These are phyloP conservation scores for Caenorhabditis elegans DNA, from an alignment of 1,140 invertebrate genomes.

Conservation along the genomic window DNA sequence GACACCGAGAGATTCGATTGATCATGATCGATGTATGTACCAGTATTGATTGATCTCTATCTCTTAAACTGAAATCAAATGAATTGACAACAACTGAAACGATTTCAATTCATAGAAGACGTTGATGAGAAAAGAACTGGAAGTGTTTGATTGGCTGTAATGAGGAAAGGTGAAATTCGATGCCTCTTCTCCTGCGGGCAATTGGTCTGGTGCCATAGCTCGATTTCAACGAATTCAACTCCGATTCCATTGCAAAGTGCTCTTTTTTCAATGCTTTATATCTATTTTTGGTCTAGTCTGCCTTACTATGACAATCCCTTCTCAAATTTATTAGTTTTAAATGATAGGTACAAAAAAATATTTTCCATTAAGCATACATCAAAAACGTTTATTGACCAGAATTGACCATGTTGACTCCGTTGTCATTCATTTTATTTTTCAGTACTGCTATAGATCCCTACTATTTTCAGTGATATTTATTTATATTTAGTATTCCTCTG, in stretches of 20 bases:
- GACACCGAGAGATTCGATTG: not conserved
- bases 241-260: not conserved
- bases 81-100: not conserved
- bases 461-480: too few relatives aligned
- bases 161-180: conserved; percentile 8
- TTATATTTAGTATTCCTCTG: too few relatives aligned
- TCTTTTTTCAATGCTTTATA: not conserved
- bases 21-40: not conserved
- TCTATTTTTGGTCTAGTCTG: too few relatives aligned
- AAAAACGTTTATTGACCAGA: too few relatives aligned
- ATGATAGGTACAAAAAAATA: too few relatives aligned
- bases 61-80: not conserved
- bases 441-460: too few relatives aligned
- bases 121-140: not conserved
- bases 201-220: not conserved
- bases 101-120: not conserved
- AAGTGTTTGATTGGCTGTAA: not conserved
- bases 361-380: too few relatives aligned
- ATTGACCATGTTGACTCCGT: too few relatives aligned
- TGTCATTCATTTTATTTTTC: too few relatives aligned
- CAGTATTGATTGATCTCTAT: not conserved
- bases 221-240: not conserved
- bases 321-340: too few relatives aligned
- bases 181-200: not conserved
- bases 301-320: too few relatives aligned